Percentiles rank a stretch among this genome's conserved stretches.
phyloP scores from a whole-genome alignment of 1,140 invertebrate genomes.

The Eulimnadia texana region DNA sequence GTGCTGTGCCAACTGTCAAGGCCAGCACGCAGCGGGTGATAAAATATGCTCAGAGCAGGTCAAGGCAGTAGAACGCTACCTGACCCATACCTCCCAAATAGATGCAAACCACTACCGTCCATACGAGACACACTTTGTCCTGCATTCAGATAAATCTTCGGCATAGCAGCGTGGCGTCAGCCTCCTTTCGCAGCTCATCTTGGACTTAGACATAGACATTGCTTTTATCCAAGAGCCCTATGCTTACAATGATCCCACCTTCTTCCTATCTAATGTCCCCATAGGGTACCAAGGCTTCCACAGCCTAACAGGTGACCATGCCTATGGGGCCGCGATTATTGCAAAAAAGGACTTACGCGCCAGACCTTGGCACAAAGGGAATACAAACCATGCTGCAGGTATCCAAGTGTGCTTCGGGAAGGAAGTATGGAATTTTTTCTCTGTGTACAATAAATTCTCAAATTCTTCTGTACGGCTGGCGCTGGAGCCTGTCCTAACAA shows the following conservation, averaged over 20 bases:
- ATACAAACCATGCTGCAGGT: background rate
- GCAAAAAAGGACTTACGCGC: background rate
- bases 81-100: background rate
- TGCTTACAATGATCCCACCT: background rate
- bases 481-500: background rate
- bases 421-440: background rate
- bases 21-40: background rate
- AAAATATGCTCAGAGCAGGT: background rate
- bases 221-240: constrained; percentile 5
- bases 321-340: constrained; percentile 8
- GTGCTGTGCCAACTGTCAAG: background rate
- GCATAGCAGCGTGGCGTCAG: background rate
- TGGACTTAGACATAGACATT: background rate
- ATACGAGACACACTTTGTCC: too few relatives aligned
- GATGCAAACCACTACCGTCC: constrained; percentile 5
- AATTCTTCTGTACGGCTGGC: too few relatives aligned
- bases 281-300: background rate
- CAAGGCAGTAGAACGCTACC: background rate
- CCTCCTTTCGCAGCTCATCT: background rate
- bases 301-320: constrained; percentile 1
- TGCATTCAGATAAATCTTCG: constrained; percentile 5
- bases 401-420: background rate
- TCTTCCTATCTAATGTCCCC: background rate
- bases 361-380: background rate
- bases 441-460: background rate